Conservation (phyloP, 2,888 invertebrate species). For the Xylocampa areola region DNA sequence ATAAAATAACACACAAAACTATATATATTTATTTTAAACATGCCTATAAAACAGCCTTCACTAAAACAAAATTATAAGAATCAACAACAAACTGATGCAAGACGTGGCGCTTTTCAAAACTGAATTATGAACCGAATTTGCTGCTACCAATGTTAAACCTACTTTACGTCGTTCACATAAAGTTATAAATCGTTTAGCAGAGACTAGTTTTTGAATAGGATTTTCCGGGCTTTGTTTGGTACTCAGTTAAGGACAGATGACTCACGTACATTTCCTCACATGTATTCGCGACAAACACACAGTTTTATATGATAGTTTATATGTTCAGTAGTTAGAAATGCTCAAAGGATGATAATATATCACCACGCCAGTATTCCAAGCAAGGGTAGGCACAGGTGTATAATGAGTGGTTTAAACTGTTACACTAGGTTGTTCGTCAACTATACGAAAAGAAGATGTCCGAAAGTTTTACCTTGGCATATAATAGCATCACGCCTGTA, state of each 20-base stretch:
- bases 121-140: conserved; percentile 61
- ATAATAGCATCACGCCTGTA: no score
- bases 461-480: no score
- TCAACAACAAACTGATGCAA: conserved; percentile 57
- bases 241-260: conserved; percentile 60
- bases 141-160: conserved; percentile 18
- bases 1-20: no score
- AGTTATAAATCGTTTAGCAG: conserved; percentile 31
- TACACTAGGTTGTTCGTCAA: no score
- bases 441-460: no score
- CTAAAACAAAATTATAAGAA: conserved; percentile 59
- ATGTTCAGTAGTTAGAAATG: no score
- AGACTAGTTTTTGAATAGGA: conserved; percentile 43
- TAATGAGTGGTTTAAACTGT: no score
- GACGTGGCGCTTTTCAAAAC: conserved; percentile 62
- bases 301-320: conserved; percentile 19
- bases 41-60: conserved; percentile 32
- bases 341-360: no score
- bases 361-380: no score
- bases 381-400: no score
- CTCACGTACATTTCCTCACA: conserved; percentile 59
- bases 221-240: conserved; percentile 65
- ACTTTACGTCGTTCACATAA: conserved; percentile 9
- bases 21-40: conserved; percentile 15
- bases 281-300: conserved; percentile 46